Evolutionary conservation across 2,888 invertebrate species (phyloP), one percentile per base, ranked within the genome.

Genomic region (Amiota minor): DNA sequence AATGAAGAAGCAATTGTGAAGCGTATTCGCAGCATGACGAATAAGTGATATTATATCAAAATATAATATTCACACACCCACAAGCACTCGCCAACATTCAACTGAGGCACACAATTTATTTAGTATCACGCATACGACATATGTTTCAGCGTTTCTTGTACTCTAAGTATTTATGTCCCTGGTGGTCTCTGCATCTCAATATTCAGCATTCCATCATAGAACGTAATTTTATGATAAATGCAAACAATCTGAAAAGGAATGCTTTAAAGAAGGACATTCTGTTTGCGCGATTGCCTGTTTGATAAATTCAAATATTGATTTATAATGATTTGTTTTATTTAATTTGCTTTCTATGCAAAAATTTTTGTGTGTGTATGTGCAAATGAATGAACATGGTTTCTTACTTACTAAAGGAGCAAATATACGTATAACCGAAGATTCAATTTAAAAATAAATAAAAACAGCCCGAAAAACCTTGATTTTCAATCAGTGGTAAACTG

Each of bases 1-100:
- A 62, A 62, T 35, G 45, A 62, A 14, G 45, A 3, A 16, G 2
- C 65, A 65, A 65, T 65, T 47, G 47, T 16, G 11, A 23, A 50
- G 20, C 49, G 67, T 20, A 20, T 50, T 2, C 23, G 23, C 76
- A 83, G 78, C 82, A 78, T 80, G 82, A 79, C 85, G 81, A 82
- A 85, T 83, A 82, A 78, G 76, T 23, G 53, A n/a, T 68, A 68
- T 68, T 50, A 45, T 62, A 23, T 62, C 45, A 11, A 61, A 61
- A 35, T 62, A 62, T n/a, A 20, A n/a, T 59, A 59, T 59, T 59
- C 35, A 35, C 35, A 35, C 2, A 2, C 35, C 35, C 35, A 4
- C 35, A 35, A 2, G 35, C 35, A 4, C 35, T 2, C 35, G 6
- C 35, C 35, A 35, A 16, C 14, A 53, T 16, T 53, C 6, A 9